phyloP scores from a whole-genome alignment of 92 coral and sea anemone genomes.

The Pocillopora grandis region DNA sequence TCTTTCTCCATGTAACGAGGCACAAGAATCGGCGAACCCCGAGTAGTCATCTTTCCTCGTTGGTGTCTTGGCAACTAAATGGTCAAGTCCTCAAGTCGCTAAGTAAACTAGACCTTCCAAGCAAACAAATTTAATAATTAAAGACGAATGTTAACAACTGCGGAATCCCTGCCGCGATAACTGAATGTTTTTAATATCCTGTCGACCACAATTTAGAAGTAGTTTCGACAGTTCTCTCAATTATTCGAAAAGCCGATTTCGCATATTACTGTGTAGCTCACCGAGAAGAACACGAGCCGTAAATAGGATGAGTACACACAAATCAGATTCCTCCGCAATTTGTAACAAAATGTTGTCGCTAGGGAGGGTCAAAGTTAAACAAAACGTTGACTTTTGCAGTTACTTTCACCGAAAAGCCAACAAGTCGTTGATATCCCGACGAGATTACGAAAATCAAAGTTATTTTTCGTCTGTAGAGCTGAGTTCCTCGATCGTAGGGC shows the following conservation, averaged over 20 bases:
- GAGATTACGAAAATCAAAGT: not conserved
- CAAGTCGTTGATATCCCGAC: not conserved
- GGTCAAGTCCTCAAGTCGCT: constrained; percentile 19
- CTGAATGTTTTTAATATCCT: not conserved
- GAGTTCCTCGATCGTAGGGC: not conserved
- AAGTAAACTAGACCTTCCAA: constrained; percentile 36
- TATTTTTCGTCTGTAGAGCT: not conserved
- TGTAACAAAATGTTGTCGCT: constrained; percentile 34
- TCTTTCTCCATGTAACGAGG: constrained; percentile 85
- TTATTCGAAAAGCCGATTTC: not conserved
- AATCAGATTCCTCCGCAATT: constrained; percentile 15
- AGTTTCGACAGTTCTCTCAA: not conserved
- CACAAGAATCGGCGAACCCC: constrained; percentile 65
- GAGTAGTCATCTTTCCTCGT: constrained; percentile 52
- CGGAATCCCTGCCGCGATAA: constrained; percentile 43
- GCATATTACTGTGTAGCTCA: not conserved
- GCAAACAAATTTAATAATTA: constrained; percentile 56
- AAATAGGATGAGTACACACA: not conserved
- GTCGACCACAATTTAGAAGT: not conserved
- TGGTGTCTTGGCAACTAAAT: constrained; percentile 36
- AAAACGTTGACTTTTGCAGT: constrained; percentile 2
- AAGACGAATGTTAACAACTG: constrained; percentile 46
- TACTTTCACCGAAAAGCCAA: not conserved
- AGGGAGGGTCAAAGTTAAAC: constrained; percentile 25
- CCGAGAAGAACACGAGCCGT: not conserved